A percentile compares a stretch with the other conserved stretches of the same genome.
Evolutionary conservation across 2,888 invertebrate genomes (phyloP).

Genomic region (Lithophane leautieri): DNA sequence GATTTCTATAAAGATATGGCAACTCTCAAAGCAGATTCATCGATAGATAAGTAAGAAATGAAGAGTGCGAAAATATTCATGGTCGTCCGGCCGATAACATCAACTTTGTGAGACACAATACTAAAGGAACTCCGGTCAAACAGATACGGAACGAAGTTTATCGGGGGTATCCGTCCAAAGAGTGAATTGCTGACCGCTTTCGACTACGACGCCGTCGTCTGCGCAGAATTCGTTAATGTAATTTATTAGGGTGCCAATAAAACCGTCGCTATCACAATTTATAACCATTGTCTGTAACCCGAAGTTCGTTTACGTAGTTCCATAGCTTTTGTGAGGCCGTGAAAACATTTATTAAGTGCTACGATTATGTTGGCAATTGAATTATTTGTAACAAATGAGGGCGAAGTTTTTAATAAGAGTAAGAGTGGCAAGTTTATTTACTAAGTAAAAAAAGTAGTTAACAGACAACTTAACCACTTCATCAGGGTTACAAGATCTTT

Average conservation of each 20-base stretch:
- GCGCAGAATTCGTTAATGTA: conserved; percentile 80
- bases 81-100: conserved; percentile 39
- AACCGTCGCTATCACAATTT: conserved; percentile 84
- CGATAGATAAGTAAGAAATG: conserved; percentile 54
- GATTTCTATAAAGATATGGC: conserved; percentile 40
- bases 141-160: conserved; percentile 57
- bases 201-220: conserved; percentile 72
- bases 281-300: conserved; percentile 76
- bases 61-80: conserved; percentile 55
- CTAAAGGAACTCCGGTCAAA: conserved; percentile 48
- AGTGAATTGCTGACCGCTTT: conserved; percentile 74
- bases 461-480: neutral
- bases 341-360: conserved; percentile 62
- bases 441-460: no score
- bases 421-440: conserved; percentile 2
- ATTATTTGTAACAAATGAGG: conserved; percentile 45
- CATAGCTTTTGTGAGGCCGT: conserved; percentile 56
- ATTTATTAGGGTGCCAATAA: conserved; percentile 86
- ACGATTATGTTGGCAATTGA: conserved; percentile 58
- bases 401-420: conserved; percentile 14
- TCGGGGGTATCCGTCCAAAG: conserved; percentile 60
- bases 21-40: conserved; percentile 35
- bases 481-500: neutral
- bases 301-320: conserved; percentile 69
- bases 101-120: conserved; percentile 46